Conservation (phyloP, 2,888 invertebrate genomes). For the Volucella bombylans region DNA sequence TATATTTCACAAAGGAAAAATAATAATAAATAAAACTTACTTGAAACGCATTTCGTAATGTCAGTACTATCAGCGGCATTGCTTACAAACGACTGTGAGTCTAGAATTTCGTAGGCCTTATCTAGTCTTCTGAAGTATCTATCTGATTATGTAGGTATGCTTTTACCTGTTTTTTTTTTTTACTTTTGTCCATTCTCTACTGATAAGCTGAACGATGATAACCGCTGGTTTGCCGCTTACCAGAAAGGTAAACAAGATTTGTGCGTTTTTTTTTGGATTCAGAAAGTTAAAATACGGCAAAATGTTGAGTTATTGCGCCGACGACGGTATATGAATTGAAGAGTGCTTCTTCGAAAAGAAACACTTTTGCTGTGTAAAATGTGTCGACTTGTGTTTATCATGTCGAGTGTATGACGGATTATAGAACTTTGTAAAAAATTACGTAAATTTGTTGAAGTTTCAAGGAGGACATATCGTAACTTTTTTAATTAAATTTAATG, state of each 20-base stretch:
- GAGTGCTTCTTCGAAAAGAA: constrained; percentile 1
- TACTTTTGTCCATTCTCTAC: not conserved
- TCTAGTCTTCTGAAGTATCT: constrained; percentile 35
- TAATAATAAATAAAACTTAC: constrained; percentile 29
- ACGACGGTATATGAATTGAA: not conserved
- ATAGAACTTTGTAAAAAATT: not conserved
- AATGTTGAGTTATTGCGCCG: constrained; percentile 3
- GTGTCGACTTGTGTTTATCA: constrained; percentile 35
- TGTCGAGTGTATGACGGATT: constrained; percentile 23
- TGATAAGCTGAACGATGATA: constrained; percentile 49
- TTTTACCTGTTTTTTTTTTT: constrained; percentile 14
- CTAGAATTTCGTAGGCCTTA: constrained; percentile 18
- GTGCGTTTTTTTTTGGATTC: not conserved
- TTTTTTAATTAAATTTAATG: not conserved
- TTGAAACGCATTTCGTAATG: constrained; percentile 41
- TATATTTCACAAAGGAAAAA: not conserved
- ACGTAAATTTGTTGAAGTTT: not conserved
- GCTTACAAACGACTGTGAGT: constrained; percentile 20
- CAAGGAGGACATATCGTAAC: not conserved
- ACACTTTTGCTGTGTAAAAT: not conserved
- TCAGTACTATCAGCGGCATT: not conserved
- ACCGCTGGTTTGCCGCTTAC: constrained; percentile 7
- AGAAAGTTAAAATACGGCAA: constrained; percentile 6
- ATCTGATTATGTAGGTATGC: constrained; percentile 33
- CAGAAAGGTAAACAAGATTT: constrained; percentile 11